phyloP scores from a whole-genome alignment of 2,797 vertebrate genomes.

The Enteromius anoplus region DNA sequence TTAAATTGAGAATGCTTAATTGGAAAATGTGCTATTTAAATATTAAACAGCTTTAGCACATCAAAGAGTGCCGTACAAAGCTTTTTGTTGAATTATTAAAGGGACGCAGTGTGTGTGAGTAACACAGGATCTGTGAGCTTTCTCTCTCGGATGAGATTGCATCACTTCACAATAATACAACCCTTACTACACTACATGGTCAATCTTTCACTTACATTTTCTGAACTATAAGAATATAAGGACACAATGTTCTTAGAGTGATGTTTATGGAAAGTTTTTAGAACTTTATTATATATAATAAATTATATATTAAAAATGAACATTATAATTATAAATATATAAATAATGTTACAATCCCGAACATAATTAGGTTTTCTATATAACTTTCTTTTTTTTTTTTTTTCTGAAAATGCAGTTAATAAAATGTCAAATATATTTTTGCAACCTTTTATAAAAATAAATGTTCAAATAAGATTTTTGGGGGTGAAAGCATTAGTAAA shows the following conservation, averaged over 20 bases:
- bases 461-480: background rate
- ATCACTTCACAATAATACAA: constrained; percentile 20
- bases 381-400: background rate
- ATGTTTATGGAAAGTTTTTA: background rate
- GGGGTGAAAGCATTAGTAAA: background rate
- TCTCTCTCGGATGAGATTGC: constrained; percentile 30
- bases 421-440: too few species aligned
- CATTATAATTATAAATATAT: too few species aligned
- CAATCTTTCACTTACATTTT: background rate
- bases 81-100: constrained; percentile 68
- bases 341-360: background rate
- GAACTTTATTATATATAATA: background rate
- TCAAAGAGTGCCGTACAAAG: constrained; percentile 67
- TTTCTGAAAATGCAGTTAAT: background rate
- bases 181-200: background rate
- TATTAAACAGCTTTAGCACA: constrained; percentile 65
- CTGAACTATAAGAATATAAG: background rate
- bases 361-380: background rate
- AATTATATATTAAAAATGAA: too few species aligned
- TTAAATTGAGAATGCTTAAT: constrained; percentile 62
- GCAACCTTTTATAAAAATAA: background rate
- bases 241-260: background rate
- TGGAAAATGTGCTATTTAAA: constrained; percentile 65
- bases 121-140: constrained; percentile 31
- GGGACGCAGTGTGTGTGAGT: constrained; percentile 32